Evolutionary conservation across 2,113 vertebrate species (phyloP).

Genomic region (Pedetes capensis): DNA sequence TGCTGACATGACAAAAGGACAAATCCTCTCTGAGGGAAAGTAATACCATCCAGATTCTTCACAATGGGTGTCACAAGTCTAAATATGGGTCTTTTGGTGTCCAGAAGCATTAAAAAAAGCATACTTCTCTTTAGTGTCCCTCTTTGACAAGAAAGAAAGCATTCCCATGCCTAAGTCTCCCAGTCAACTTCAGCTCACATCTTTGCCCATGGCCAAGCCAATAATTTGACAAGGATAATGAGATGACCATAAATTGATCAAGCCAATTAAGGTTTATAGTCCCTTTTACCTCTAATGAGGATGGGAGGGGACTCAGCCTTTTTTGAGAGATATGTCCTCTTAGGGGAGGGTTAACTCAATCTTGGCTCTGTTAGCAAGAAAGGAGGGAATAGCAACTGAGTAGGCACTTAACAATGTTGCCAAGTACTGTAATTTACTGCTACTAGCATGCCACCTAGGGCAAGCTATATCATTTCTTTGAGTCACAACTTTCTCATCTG

Average conservation of each 20-base stretch:
- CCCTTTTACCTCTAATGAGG: background rate
- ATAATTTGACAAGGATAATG: background rate
- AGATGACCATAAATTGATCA: background rate
- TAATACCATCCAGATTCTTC: background rate
- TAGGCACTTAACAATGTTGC: background rate
- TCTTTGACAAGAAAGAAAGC: background rate
- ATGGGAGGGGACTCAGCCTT: background rate
- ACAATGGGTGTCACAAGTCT: background rate
- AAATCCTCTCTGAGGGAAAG: background rate
- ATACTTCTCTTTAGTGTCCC: background rate
- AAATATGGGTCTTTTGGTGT: background rate
- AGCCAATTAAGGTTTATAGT: background rate
- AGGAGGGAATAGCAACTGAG: background rate
- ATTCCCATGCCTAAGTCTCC: background rate
- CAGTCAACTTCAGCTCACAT: background rate
- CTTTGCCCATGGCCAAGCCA: background rate
- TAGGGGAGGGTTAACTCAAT: background rate
- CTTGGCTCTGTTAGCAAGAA: background rate
- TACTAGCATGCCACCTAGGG: background rate
- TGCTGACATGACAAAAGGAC: background rate
- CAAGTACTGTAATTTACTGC: background rate
- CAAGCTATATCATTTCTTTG: background rate
- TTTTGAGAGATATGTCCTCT: background rate
- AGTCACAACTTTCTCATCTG: background rate
- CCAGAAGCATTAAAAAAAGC: background rate